Evolutionary conservation across 2,113 vertebrate genomes (phyloP).

Genomic region (Andinoacara biseriatus): DNA sequence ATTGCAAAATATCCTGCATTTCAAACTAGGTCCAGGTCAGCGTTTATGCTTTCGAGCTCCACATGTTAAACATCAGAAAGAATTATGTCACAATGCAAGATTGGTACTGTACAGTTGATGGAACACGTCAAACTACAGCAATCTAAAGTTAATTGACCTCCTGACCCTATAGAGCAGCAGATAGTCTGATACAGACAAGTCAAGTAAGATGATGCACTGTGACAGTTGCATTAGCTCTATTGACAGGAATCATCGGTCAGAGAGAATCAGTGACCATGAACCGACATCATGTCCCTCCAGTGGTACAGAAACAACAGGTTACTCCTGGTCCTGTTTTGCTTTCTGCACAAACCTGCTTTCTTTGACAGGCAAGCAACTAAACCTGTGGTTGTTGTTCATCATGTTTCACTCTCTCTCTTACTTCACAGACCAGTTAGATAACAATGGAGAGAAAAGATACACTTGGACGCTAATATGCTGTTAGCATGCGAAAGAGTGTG

Average conservation of each 20-base stretch:
- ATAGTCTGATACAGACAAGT: slow-evolving; percentile 33
- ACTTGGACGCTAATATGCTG: slow-evolving; percentile 10
- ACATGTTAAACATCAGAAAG: slow-evolving; percentile 27
- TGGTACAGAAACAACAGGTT: slow-evolving; percentile 29
- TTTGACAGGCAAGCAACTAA: slow-evolving; percentile 37
- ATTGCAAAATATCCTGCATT: neutral
- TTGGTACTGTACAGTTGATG: slow-evolving; percentile 11
- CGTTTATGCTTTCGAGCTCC: neutral
- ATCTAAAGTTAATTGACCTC: slow-evolving; percentile 49
- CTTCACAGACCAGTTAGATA: slow-evolving; percentile 37
- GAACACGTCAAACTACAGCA: slow-evolving; percentile 35
- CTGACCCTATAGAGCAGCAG: slow-evolving; percentile 13
- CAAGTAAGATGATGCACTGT: slow-evolving; percentile 64
- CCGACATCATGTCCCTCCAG: slow-evolving; percentile 45
- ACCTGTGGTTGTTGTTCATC: slow-evolving; percentile 27
- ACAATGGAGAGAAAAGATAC: slow-evolving; percentile 12
- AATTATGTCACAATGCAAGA: slow-evolving; percentile 28
- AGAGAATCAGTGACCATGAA: slow-evolving; percentile 59
- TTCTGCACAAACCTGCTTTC: slow-evolving; percentile 21
- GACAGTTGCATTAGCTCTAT: slow-evolving; percentile 68
- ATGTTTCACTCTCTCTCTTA: slow-evolving; percentile 34
- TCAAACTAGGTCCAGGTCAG: neutral
- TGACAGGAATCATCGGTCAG: slow-evolving; percentile 53
- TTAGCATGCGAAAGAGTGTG: neutral
- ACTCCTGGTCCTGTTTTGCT: slow-evolving; percentile 3